phyloP scores from a whole-genome alignment of 2,797 vertebrate species.

The Rhynchotus rufescens region DNA sequence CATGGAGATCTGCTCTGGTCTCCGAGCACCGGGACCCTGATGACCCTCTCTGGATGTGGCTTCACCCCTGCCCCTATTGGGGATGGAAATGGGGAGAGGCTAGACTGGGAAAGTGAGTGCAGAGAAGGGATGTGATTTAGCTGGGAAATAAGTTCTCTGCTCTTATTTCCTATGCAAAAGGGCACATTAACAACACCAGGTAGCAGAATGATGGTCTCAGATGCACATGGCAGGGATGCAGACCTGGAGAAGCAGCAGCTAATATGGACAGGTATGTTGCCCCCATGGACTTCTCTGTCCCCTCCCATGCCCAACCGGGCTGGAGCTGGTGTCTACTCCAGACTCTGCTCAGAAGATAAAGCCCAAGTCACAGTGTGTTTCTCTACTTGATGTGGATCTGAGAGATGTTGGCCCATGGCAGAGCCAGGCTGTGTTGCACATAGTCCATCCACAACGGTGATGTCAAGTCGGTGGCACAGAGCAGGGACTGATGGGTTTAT shows the following conservation, averaged over 20 bases:
- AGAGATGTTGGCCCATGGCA: no score
- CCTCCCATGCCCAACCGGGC: background rate
- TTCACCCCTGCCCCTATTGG: fast-evolving
- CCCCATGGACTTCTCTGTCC: background rate
- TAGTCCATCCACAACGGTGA: background rate
- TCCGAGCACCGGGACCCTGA: background rate
- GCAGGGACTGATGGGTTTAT: no score
- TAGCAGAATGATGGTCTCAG: background rate
- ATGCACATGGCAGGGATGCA: background rate
- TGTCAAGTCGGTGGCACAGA: no score
- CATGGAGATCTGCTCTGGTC: conserved; percentile 57
- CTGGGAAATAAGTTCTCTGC: background rate
- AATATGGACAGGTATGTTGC: background rate
- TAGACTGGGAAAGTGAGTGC: background rate
- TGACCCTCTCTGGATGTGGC: conserved; percentile 17
- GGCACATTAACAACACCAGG: fast-evolving
- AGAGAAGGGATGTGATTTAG: background rate
- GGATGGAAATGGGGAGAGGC: background rate
- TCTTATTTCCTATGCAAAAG: background rate
- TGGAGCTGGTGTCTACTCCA: background rate
- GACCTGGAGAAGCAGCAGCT: background rate
- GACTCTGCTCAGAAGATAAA: background rate
- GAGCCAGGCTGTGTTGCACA: background rate
- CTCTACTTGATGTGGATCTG: background rate
- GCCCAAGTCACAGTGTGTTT: background rate